A percentile compares a stretch with the other conserved stretches of the same genome.
Conservation (phyloP, 1,140 invertebrate species). For the Neelides sp. region DNA sequence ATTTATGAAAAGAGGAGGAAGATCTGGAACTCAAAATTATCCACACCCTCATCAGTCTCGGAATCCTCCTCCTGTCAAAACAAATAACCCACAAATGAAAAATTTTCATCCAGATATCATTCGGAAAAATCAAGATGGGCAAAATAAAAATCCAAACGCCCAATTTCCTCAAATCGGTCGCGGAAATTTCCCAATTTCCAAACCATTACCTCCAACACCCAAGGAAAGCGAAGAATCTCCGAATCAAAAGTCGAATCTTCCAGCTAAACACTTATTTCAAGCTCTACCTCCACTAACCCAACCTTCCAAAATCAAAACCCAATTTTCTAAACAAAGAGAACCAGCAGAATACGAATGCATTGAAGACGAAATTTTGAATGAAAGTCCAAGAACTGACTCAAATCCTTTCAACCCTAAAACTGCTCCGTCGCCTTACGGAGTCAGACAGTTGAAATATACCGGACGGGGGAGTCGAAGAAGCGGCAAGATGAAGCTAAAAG, state of each 20-base stretch:
- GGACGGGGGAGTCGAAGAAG: not conserved
- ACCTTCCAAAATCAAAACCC: too few relatives aligned
- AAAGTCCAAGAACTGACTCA: too few relatives aligned
- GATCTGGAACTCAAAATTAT: not conserved
- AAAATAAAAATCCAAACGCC: too few relatives aligned
- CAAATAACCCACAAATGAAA: not conserved
- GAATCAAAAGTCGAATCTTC: too few relatives aligned
- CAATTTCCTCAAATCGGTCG: too few relatives aligned
- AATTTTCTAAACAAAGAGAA: not conserved
- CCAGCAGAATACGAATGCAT: slow-evolving; percentile 10
- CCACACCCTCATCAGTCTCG: not conserved
- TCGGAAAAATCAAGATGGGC: not conserved
- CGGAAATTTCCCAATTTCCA: too few relatives aligned
- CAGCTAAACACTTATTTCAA: too few relatives aligned
- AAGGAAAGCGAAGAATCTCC: too few relatives aligned
- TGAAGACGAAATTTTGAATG: not conserved
- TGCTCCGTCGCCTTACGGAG: not conserved
- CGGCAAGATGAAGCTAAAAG: not conserved
- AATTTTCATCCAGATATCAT: not conserved
- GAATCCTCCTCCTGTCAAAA: too few relatives aligned
- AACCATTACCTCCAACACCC: too few relatives aligned
- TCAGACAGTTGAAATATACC: not conserved
- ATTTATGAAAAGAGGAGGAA: slow-evolving; percentile 5
- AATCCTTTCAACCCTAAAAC: not conserved
- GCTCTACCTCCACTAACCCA: too few relatives aligned